Evolutionary conservation across 2,113 vertebrate genomes (phyloP), one percentile per base, ranked within the genome.

Genomic region (Macquaria australasica): DNA sequence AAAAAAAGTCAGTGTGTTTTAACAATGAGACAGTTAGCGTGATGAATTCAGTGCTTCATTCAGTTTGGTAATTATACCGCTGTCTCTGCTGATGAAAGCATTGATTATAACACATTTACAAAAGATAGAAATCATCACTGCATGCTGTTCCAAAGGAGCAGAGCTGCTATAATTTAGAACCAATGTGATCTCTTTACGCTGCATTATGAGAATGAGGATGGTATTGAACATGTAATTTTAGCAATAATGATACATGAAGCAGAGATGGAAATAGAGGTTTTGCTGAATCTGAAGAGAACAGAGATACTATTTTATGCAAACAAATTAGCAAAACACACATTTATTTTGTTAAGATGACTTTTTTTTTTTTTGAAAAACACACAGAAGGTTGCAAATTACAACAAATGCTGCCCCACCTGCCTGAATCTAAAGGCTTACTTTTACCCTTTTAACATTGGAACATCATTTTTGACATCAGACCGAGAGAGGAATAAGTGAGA

Each of bases 91-190:
- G 39, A 76, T 87, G 16, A 67, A 73, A 75, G 75, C 56, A 0
- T 45, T 6, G 60, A 71, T 76, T 81, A 73, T 60, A 77, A 84
- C 56, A 63, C 68, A 67, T 25, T 83, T 69, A 81, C 3, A 6
- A 62, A 64, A 79, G 48, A 81, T 1, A 86, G 48, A 82, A 62
- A 72, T 69, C 58, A 48, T 79, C n/a, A 34, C 31, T 55, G 50
- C 8, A 0, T 76, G 50, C 73, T 48, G 3, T 31, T 87, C 45
- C 50, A 72, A n/a, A 5, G 6, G 23, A 67, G 59, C 41, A 79
- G 64, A 81, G 21, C 70, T 69, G 80, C 43, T 75, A 34, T 31
- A 31, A 70, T 81, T 72, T 18, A 41, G 37, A 51, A 31, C 6
- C 28, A n/a, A 56, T n/a, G 48, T 21, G 3, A 55, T 37, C 7